Percentiles rank a stretch among this genome's conserved stretches.
Evolutionary conservation across 2,113 vertebrate genomes (phyloP).

Genomic region (Zingel zingel): DNA sequence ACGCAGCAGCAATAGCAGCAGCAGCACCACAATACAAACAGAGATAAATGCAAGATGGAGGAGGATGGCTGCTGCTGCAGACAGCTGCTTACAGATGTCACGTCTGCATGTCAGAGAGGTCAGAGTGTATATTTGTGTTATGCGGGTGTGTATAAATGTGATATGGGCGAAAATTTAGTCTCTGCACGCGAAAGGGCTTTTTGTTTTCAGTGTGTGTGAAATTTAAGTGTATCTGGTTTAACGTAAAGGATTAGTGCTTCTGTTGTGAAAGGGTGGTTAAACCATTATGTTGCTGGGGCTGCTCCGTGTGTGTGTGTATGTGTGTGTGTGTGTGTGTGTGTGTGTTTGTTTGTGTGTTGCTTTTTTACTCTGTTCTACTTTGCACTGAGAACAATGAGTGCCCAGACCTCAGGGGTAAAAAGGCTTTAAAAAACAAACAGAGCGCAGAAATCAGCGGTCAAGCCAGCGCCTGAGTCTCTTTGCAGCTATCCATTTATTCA

Average conservation of each 20-base stretch:
- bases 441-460: slow-evolving; percentile 75
- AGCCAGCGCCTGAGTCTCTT: slow-evolving; percentile 44
- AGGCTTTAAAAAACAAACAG: slow-evolving; percentile 79
- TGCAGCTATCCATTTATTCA: background rate
- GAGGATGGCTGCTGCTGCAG: slow-evolving; percentile 21
- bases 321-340: slow-evolving; percentile 30
- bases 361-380: slow-evolving; percentile 64
- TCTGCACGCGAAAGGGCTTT: slow-evolving; percentile 39
- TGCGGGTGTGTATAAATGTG: slow-evolving; percentile 40
- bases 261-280: slow-evolving; percentile 60
- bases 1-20: background rate
- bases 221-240: slow-evolving; percentile 62
- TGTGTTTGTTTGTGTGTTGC: slow-evolving; percentile 17
- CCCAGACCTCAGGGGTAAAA: slow-evolving; percentile 68
- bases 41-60: slow-evolving; percentile 34
- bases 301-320: background rate
- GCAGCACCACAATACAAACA: background rate
- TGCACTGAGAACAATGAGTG: slow-evolving; percentile 65
- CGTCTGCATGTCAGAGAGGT: slow-evolving; percentile 47
- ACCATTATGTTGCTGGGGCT: slow-evolving; percentile 35
- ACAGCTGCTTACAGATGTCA: slow-evolving; percentile 55
- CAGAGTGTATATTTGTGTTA: slow-evolving; percentile 51
- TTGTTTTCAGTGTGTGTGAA: slow-evolving; percentile 35
- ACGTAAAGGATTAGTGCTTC: slow-evolving; percentile 67
- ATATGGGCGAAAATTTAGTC: slow-evolving; percentile 48